These are phyloP conservation scores for Drosophila kambysellisi DNA, from an alignment of 2,888 invertebrate genomes.

Conservation along the genomic window DNA sequence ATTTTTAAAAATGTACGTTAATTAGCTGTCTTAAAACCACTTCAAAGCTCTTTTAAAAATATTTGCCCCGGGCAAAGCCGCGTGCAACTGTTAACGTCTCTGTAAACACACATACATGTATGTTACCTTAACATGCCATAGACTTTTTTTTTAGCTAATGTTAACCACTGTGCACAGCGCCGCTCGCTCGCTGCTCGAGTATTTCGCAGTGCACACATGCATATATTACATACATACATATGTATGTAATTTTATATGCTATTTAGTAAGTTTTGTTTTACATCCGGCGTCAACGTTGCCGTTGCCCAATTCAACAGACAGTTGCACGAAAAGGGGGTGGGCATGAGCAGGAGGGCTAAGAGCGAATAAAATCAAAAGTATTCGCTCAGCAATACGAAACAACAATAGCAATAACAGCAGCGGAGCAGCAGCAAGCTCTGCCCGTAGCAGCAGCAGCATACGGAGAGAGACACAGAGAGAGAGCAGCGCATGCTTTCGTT, in stretches of 20 bases:
- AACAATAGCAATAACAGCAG: constrained; percentile 21
- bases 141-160: constrained; percentile 4
- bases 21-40: neutral
- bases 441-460: constrained; percentile 1
- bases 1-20: neutral
- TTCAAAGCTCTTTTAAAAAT: neutral
- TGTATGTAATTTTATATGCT: constrained; percentile 63
- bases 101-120: neutral
- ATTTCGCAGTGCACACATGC: constrained; percentile 54
- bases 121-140: neutral
- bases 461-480: constrained; percentile 29
- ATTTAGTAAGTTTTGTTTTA: constrained; percentile 79
- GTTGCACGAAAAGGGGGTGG: constrained; percentile 5
- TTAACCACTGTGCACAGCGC: constrained; percentile 51
- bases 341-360: constrained; percentile 17
- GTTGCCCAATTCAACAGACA: constrained; percentile 73
- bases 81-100: neutral
- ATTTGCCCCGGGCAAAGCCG: neutral
- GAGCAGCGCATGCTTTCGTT: constrained; percentile 70
- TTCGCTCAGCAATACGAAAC: constrained; percentile 44
- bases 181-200: constrained; percentile 37
- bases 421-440: constrained; percentile 11
- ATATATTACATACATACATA: neutral
- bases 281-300: constrained; percentile 78
- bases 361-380: constrained; percentile 76